Percentiles rank a stretch among this genome's conserved stretches.
Evolutionary conservation across 23 tunicate genomes (phyloP).

Genomic region (Clavelina lepadiformis): DNA sequence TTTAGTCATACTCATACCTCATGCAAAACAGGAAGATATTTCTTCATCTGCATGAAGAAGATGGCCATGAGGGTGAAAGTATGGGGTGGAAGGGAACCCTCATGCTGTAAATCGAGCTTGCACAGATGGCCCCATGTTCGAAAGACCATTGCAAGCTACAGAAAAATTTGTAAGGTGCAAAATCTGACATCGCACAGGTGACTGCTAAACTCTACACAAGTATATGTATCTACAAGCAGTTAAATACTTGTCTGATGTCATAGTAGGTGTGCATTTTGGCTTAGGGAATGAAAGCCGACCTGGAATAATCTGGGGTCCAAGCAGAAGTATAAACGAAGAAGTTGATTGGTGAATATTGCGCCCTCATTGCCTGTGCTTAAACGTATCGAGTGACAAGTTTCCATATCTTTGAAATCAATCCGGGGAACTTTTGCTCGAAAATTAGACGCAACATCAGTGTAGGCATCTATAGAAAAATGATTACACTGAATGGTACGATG

Average conservation of each 20-base stretch:
- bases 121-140: conserved; percentile 83
- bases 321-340: conserved; percentile 39
- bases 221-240: too few species aligned
- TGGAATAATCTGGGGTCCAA: conserved; percentile 58
- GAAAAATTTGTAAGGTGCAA: not conserved
- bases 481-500: not conserved
- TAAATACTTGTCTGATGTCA: too few species aligned
- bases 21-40: conserved; percentile 57
- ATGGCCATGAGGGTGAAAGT: conserved; percentile 59
- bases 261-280: too few species aligned
- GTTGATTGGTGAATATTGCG: conserved; percentile 32
- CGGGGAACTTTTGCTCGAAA: conserved; percentile 57
- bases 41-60: conserved; percentile 60
- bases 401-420: conserved; percentile 39
- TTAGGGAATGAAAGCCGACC: too few species aligned
- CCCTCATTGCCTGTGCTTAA: conserved; percentile 56
- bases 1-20: too few species aligned
- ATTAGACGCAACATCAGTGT: conserved; percentile 39
- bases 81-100: conserved; percentile 75
- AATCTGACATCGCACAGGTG: too few species aligned
- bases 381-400: conserved; percentile 10
- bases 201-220: too few species aligned
- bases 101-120: conserved; percentile 64
- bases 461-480: conserved; percentile 18
- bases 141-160: conserved; percentile 59